Conservation (phyloP, 2,113 vertebrate species). For the Oreochromis spilurus region DNA sequence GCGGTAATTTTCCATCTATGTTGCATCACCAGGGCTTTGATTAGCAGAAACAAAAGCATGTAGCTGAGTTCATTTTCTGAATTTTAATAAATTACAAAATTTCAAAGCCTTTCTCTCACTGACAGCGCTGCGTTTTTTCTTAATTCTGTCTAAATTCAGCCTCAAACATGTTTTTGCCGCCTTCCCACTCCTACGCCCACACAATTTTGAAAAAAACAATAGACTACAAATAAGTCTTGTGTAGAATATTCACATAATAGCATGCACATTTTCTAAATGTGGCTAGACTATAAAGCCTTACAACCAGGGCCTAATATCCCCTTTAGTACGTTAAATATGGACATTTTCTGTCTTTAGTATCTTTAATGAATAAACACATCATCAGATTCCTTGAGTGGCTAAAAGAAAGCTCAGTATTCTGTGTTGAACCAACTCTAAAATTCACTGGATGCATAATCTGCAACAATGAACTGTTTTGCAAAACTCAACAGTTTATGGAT, state of each 20-base stretch:
- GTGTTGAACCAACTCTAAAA: background rate
- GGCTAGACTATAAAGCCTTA: background rate
- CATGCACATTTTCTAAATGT: background rate
- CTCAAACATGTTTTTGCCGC: background rate
- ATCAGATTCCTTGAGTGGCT: background rate
- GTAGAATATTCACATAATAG: slow-evolving; percentile 1
- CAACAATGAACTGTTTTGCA: background rate
- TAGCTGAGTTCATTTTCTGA: background rate
- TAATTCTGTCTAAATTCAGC: background rate
- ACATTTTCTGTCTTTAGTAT: background rate
- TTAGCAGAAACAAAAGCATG: slow-evolving; percentile 23
- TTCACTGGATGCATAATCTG: background rate
- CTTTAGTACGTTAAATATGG: background rate
- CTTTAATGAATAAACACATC: background rate
- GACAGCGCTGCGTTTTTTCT: background rate
- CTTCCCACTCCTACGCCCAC: slow-evolving; percentile 1
- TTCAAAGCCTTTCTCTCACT: background rate
- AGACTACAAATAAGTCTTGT: background rate
- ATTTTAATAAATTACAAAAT: background rate
- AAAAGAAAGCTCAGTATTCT: background rate
- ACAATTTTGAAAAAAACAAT: background rate
- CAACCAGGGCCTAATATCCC: background rate
- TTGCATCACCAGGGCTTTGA: slow-evolving; percentile 24
- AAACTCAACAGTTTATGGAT: background rate
- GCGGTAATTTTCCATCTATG: slow-evolving; percentile 2